phyloP scores from a whole-genome alignment of 2,113 vertebrate species.

The Datnioides undecimradiatus region DNA sequence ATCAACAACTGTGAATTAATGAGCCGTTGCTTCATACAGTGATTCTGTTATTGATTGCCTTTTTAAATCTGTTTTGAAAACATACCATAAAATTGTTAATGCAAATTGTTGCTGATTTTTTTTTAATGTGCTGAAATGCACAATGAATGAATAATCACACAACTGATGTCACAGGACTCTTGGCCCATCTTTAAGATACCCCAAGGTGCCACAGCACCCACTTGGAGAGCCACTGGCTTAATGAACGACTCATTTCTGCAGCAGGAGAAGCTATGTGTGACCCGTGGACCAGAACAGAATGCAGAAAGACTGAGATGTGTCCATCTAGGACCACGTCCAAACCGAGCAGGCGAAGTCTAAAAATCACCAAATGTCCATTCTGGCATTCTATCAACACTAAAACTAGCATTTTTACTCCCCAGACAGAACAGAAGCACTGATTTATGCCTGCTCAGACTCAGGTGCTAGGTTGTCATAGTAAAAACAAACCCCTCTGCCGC shows the following conservation, averaged over 20 bases:
- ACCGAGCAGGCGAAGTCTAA: background rate
- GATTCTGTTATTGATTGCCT: too few species aligned
- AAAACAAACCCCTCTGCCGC: background rate
- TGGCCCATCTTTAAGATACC: too few species aligned
- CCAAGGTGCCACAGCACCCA: too few species aligned
- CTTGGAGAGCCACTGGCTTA: background rate
- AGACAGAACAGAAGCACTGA: background rate
- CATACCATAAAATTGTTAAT: too few species aligned
- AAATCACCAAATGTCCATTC: constrained; percentile 16
- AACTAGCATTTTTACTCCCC: background rate
- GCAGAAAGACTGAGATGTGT: constrained; percentile 1
- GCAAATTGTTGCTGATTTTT: too few species aligned
- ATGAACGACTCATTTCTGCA: background rate
- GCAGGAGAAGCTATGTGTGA: background rate
- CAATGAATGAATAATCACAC: too few species aligned
- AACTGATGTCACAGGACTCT: too few species aligned
- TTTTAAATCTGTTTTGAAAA: too few species aligned
- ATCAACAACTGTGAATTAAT: too few species aligned
- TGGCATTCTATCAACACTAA: background rate
- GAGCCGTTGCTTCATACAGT: too few species aligned
- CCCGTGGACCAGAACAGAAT: background rate
- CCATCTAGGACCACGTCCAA: background rate
- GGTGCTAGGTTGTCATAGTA: background rate
- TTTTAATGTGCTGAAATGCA: background rate
- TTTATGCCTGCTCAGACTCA: background rate